A percentile compares a stretch with the other conserved stretches of the same genome.
Conservation (phyloP, 2,113 vertebrate genomes). For the Mus pahari region DNA sequence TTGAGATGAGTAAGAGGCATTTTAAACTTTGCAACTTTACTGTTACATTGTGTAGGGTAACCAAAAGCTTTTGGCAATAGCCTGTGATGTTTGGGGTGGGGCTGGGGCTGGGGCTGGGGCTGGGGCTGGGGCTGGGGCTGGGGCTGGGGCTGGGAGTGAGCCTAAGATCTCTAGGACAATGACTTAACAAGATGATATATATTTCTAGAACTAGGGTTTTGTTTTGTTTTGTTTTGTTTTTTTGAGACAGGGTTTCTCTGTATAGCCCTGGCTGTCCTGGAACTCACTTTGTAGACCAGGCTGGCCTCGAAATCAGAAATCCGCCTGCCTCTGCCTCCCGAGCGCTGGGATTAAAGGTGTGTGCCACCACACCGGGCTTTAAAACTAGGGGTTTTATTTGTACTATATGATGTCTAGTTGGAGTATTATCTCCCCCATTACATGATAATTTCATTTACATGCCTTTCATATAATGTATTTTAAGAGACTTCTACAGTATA, state of each 20-base stretch:
- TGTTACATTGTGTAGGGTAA: neutral
- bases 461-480: neutral
- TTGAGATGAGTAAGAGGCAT: neutral
- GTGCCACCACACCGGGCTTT: too few species aligned
- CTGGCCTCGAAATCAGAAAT: too few species aligned
- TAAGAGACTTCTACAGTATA: neutral
- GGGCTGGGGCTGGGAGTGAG: neutral
- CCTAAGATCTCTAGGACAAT: neutral
- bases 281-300: too few species aligned
- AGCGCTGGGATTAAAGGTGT: too few species aligned
- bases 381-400: neutral
- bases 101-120: neutral
- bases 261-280: too few species aligned
- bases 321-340: too few species aligned
- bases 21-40: neutral
- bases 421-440: neutral
- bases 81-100: neutral
- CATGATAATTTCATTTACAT: neutral
- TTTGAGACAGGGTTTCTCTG: too few species aligned
- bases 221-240: too few species aligned
- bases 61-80: neutral
- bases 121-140: neutral
- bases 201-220: neutral
- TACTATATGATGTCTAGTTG: neutral
- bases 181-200: neutral